Evolutionary conservation across 2,797 vertebrate species (phyloP), one percentile per base, ranked within the genome.

Genomic region (Monodelphis domestica): DNA sequence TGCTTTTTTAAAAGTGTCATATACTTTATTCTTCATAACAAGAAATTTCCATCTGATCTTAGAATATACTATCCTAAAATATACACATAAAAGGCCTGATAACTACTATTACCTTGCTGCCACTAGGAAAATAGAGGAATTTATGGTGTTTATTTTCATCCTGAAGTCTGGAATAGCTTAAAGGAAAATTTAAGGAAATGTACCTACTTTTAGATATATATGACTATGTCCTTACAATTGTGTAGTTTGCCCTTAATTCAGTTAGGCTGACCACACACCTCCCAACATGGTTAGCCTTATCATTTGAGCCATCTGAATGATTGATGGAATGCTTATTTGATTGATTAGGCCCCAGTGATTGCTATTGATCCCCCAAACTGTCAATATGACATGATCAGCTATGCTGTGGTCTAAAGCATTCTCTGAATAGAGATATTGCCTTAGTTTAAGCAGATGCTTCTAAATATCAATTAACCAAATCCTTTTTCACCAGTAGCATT

Each of bases 391-490:
- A 84, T 50, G 38, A 84, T 84, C 38, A 84, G 70, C 21, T 93
- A 5, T 87, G 7, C 52, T 90, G 0, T n/a, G 14, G 12, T 94
- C 92, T 93, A 84, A 84, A 45, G 70, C 38, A 50, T 5, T 56
- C 90, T 94, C 9, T 96, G 63, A 94, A 33, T 93, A 56, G 53
- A 90, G 38, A 51, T 90, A 21, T 95, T 94, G 53, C 94, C 52
- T 38, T 93, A 91, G 54, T 63, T 29, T 93, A 59, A n/a, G 56
- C 0, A 54, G 24, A 87, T 90, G 53, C 93, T 95, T 94, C 88
- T 96, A 91, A 87, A 53, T 88, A 30, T 53, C 30, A 53, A 88
- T 88, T 52, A 88, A 53, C 50, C 51, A 53, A 53, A 88, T 88
- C 14, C 28, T 88, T 88, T 88, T 52, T 29, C 5, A 53, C 17